These are phyloP conservation scores for Drosophila busckii DNA, from an alignment of 1,140 invertebrate genomes.

Conservation along the genomic window DNA sequence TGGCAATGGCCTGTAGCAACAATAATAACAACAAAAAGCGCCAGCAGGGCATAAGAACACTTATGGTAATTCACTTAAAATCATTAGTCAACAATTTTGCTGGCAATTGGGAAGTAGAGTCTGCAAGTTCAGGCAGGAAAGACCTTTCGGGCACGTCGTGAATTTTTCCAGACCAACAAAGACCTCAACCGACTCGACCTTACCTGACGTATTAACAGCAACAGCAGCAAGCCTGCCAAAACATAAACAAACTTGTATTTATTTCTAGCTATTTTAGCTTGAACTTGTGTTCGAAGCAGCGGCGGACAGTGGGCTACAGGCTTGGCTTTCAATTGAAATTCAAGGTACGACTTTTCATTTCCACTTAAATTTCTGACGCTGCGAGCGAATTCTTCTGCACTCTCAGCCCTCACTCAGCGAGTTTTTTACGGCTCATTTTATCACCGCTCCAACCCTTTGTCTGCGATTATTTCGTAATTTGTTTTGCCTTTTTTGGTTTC, in stretches of 20 bases:
- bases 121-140: too few relatives aligned
- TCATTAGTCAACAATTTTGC: constrained; percentile 65
- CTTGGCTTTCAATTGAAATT: constrained; percentile 39
- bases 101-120: constrained; percentile 4
- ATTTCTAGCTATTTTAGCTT: constrained; percentile 26
- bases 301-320: background rate
- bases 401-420: too few relatives aligned
- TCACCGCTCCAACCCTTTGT: too few relatives aligned
- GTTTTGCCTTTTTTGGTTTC: background rate
- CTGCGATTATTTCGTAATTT: too few relatives aligned
- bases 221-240: constrained; percentile 14
- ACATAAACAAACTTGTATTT: constrained; percentile 19
- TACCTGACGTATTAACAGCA: constrained; percentile 7
- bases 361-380: constrained; percentile 41
- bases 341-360: constrained; percentile 39
- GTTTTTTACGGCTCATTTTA: too few relatives aligned
- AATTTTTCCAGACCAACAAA: too few relatives aligned
- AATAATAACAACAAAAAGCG: too few relatives aligned
- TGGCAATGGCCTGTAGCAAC: constrained; percentile 21
- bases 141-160: constrained; percentile 15
- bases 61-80: constrained; percentile 75
- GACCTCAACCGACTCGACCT: background rate
- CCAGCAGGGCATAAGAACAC: constrained; percentile 15
- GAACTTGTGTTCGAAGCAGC: background rate
- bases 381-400: too few relatives aligned